A percentile compares a stretch with the other conserved stretches of the same genome.
Evolutionary conservation across 2,113 vertebrate genomes (phyloP).

Genomic region (Cynocephalus volans): DNA sequence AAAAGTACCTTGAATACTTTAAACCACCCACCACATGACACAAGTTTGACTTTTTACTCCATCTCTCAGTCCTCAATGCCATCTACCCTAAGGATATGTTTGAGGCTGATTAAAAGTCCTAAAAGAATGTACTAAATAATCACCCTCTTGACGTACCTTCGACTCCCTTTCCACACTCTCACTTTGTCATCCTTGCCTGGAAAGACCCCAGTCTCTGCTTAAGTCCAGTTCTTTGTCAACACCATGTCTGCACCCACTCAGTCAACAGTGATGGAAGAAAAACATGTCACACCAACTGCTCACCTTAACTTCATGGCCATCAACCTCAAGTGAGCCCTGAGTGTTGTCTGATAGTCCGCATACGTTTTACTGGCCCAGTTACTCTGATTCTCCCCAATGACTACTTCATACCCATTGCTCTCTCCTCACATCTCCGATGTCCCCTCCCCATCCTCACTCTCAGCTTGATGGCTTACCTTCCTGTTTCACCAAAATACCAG

Average conservation of each 20-base stretch:
- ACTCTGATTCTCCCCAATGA: background rate
- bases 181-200: background rate
- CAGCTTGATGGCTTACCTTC: background rate
- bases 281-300: background rate
- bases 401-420: background rate
- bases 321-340: background rate
- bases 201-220: background rate
- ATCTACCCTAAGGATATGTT: background rate
- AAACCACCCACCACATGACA: background rate
- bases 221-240: background rate
- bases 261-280: background rate
- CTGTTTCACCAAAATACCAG: background rate
- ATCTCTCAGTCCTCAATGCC: background rate
- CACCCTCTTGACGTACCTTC: background rate
- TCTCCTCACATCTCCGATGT: background rate
- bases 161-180: background rate
- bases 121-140: background rate
- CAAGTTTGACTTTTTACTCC: background rate
- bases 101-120: background rate
- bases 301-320: background rate
- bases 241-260: background rate
- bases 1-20: slow-evolving; percentile 7
- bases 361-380: background rate
- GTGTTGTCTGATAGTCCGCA: background rate
- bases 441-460: background rate